Evolutionary conservation across 2,113 vertebrate genomes (phyloP), one percentile per base, ranked within the genome.

Genomic region (Abramis brama): DNA sequence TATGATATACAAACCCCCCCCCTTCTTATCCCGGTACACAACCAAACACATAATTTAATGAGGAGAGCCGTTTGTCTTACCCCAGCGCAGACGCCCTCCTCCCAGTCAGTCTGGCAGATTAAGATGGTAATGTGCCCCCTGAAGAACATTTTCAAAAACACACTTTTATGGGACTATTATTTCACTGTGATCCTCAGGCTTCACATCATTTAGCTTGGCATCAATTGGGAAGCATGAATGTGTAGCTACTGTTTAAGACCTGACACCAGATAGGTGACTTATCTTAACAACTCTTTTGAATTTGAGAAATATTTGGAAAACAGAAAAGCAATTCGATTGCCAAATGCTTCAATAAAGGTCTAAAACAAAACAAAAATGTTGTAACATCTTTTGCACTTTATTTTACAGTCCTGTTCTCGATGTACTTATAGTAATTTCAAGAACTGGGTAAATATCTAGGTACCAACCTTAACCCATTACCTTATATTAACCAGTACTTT

Each of bases 1-100:
- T 33, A 52, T 82, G 84, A 87, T 87, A 64, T 78, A 75, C 66
- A 79, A 86, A 2, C 9, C 62, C 76, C 81, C 76, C 81, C 75
- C 70, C 36, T 36, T 76, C 77, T n/a, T 64, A 68, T 66, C 75
- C 25, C 71, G 25, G 82, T 78, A 45, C 82, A 85, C 73, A 82
- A 15, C 43, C 84, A 47, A 84, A 82, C 47, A 25, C 78, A 86
- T 88, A 59, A 85, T 21, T 43, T 2, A 79, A 33, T 36, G 23
- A 75, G 68, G 86, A 62, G 83, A 86, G 79, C 23, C 11, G 50
- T 77, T 81, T 47, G 78, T 80, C 59, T 79, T n/a, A 79, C 6
- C 15, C 39, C 59, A 25, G 39, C 0, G 23, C 36, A 64, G 59
- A 45, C 13, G 23, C 59, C 36, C 39, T 80, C 59, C 36, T 21